A percentile compares a stretch with the other conserved stretches of the same genome.
These are phyloP conservation scores for Falco columbarius DNA, from an alignment of 2,797 vertebrate genomes.

Conservation along the genomic window DNA sequence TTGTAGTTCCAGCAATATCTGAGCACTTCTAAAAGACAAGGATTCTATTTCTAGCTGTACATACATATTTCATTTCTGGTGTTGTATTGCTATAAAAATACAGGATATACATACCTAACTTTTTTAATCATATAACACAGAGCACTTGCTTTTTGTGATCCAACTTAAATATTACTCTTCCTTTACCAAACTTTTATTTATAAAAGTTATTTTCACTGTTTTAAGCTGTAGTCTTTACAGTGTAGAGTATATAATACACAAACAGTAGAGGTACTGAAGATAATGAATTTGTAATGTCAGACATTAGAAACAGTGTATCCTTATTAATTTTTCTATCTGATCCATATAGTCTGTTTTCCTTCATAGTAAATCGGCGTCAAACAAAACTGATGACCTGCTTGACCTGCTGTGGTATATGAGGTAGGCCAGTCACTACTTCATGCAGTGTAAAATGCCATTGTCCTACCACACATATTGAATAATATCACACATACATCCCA, in stretches of 20 bases:
- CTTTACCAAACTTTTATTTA: not conserved
- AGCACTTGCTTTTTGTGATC: not conserved
- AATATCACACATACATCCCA: not conserved
- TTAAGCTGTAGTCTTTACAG: not conserved
- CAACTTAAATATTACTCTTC: not conserved
- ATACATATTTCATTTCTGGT: not conserved
- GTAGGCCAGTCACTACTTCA: not conserved
- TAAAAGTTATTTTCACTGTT: not conserved
- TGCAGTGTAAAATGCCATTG: not conserved
- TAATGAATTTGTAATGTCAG: not conserved
- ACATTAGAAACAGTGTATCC: not conserved
- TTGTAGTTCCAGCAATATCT: not conserved
- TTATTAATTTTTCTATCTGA: not conserved
- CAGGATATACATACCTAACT: accelerated
- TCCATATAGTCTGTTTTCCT: not conserved
- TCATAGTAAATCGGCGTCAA: not conserved
- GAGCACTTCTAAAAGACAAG: not conserved
- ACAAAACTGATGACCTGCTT: not conserved
- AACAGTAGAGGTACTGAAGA: not conserved
- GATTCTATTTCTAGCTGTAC: not conserved
- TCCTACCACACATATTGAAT: not conserved
- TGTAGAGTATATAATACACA: not conserved
- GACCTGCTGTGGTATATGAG: not conserved
- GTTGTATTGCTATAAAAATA: not conserved
- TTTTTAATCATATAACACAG: not conserved